Conservation (phyloP, 1,140 invertebrate species). For the Araneus ventricosus region DNA sequence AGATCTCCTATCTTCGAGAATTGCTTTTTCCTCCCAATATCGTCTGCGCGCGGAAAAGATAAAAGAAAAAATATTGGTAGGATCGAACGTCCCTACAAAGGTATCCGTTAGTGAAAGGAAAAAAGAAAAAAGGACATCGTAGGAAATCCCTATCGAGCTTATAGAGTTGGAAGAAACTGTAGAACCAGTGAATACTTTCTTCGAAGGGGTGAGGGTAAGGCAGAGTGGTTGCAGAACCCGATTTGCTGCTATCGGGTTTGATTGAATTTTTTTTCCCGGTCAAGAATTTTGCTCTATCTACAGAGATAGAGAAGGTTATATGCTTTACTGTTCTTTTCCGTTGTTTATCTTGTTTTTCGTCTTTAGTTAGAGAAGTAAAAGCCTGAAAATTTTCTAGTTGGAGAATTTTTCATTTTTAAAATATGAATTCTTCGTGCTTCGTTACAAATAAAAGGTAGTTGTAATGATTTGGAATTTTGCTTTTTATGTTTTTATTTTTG, state of each 20-base stretch:
- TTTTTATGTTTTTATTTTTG: too few relatives aligned
- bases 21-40: conserved; percentile 15
- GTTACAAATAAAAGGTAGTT: too few relatives aligned
- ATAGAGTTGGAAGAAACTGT: neutral
- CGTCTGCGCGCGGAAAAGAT: neutral
- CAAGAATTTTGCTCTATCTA: neutral
- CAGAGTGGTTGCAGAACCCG: neutral
- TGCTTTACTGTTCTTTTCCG: neutral
- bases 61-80: neutral
- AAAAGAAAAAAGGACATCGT: neutral
- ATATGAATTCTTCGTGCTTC: too few relatives aligned
- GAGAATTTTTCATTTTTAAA: too few relatives aligned
- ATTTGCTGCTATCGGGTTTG: neutral
- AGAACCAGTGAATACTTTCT: neutral
- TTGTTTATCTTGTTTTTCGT: neutral
- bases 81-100: neutral
- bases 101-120: neutral
- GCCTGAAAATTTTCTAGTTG: too few relatives aligned
- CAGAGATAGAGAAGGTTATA: neutral
- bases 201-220: too few relatives aligned
- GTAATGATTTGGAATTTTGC: too few relatives aligned
- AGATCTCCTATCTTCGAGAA: neutral
- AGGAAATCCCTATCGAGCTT: neutral
- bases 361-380: too few relatives aligned
- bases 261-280: neutral